Percentiles rank a stretch among this genome's conserved stretches.
phyloP scores from a whole-genome alignment of 2,113 vertebrate species.

The Hirundichthys speculiger region DNA sequence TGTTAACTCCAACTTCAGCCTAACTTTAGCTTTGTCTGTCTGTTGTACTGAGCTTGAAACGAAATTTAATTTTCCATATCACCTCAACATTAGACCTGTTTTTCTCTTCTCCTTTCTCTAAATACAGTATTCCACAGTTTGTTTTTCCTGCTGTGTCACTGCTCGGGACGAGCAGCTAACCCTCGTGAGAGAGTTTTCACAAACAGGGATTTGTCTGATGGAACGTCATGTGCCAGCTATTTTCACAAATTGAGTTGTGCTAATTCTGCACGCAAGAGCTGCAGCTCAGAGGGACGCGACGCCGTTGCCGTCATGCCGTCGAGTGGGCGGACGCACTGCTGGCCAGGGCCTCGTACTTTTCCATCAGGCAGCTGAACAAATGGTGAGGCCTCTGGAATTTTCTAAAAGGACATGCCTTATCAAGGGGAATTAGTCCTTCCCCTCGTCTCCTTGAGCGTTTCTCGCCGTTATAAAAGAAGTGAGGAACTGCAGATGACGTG shows the following conservation, averaged over 20 bases:
- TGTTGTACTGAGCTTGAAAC: too few relatives aligned
- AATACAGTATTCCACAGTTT: not conserved
- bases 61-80: too few relatives aligned
- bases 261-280: constrained; percentile 56
- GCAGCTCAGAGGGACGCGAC: constrained; percentile 17
- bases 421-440: constrained; percentile 3
- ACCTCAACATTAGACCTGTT: too few relatives aligned
- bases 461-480: not conserved
- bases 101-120: too few relatives aligned
- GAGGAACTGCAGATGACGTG: too few relatives aligned
- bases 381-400: constrained; percentile 47
- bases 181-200: constrained; percentile 48
- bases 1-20: too few relatives aligned
- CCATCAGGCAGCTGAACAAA: constrained; percentile 60
- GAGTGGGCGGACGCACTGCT: constrained; percentile 3
- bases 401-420: constrained; percentile 37
- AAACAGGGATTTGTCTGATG: constrained; percentile 56
- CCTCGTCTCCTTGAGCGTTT: constrained; percentile 37
- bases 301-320: not conserved
- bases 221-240: constrained; percentile 61
- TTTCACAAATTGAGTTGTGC: constrained; percentile 68
- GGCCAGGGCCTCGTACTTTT: constrained; percentile 63
- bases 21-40: too few relatives aligned
- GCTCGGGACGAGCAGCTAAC: constrained; percentile 3
- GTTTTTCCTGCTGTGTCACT: constrained; percentile 37